Conservation (phyloP, 2,113 vertebrate genomes). For the Cisticola juncidis region DNA sequence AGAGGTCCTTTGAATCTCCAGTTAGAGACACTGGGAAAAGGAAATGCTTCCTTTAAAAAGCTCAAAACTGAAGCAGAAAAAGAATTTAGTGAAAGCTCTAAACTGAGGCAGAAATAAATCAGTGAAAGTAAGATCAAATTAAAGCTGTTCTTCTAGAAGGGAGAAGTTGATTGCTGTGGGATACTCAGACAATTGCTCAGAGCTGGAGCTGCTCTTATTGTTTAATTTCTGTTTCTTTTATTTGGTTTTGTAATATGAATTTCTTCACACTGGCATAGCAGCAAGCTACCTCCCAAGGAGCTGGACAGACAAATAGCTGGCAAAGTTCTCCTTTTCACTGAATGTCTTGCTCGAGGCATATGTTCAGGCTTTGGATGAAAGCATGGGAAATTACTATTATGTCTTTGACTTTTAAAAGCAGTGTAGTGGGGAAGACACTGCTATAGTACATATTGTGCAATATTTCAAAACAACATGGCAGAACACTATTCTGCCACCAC, state of each 20-base stretch:
- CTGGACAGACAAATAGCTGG: constrained; percentile 57
- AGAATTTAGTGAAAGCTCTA: background rate
- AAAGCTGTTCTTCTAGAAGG: background rate
- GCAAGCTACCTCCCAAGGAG: constrained; percentile 29
- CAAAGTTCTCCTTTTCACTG: constrained; percentile 55
- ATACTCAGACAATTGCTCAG: constrained; percentile 1
- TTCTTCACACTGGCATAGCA: background rate
- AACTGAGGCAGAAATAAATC: background rate
- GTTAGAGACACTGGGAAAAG: background rate
- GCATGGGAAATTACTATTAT: constrained; percentile 51
- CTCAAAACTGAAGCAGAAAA: background rate
- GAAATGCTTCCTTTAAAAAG: background rate
- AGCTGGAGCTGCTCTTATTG: constrained; percentile 9
- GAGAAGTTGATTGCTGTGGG: constrained; percentile 15
- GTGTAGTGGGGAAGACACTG: background rate
- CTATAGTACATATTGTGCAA: constrained; percentile 5
- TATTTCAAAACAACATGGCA: constrained; percentile 2
- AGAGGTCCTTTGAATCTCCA: background rate
- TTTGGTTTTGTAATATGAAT: constrained; percentile 41
- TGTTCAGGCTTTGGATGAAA: constrained; percentile 62
- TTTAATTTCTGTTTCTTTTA: constrained; percentile 58
- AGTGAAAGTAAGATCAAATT: constrained; percentile 27
- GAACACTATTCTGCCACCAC: background rate
- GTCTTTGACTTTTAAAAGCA: constrained; percentile 45
- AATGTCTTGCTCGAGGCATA: constrained; percentile 41